Conservation (phyloP, 2,888 invertebrate species). For the Nomada goodeniana region DNA sequence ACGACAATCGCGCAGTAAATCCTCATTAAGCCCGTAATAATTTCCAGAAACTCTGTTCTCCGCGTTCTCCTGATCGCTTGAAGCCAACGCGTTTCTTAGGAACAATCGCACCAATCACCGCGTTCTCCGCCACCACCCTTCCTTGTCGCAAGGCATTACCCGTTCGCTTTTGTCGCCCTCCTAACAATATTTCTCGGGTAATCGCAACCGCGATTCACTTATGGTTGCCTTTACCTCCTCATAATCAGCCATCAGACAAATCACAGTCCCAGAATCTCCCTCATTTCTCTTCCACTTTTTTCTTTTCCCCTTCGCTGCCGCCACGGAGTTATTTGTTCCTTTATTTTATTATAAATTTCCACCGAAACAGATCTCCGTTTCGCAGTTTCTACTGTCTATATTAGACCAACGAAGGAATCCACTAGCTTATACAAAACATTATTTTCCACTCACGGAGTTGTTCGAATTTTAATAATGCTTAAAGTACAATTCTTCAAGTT, state of each 20-base stretch:
- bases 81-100: slow-evolving; percentile 27
- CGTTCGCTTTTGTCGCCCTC: slow-evolving; percentile 29
- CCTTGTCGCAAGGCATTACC: slow-evolving; percentile 12
- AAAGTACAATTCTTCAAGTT: too few species aligned
- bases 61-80: slow-evolving; percentile 4
- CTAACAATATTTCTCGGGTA: slow-evolving; percentile 43
- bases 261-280: slow-evolving; percentile 11
- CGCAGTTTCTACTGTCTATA: too few species aligned
- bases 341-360: not conserved
- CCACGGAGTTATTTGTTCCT: not conserved
- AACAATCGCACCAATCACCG: slow-evolving; percentile 44
- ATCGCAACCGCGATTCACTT: slow-evolving; percentile 46
- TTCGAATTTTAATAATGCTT: too few species aligned
- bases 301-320: not conserved
- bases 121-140: slow-evolving; percentile 8
- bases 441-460: too few species aligned
- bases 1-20: slow-evolving; percentile 29
- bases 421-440: too few species aligned
- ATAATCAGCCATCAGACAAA: slow-evolving; percentile 40
- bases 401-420: too few species aligned
- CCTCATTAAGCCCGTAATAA: slow-evolving; percentile 36
- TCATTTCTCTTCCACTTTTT: not conserved
- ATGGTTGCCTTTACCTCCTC: slow-evolving; percentile 19
- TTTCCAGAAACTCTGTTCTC: slow-evolving; percentile 26
- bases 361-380: too few species aligned